phyloP scores from a whole-genome alignment of 2,797 vertebrate genomes.

The Triplophysa bombifrons region DNA sequence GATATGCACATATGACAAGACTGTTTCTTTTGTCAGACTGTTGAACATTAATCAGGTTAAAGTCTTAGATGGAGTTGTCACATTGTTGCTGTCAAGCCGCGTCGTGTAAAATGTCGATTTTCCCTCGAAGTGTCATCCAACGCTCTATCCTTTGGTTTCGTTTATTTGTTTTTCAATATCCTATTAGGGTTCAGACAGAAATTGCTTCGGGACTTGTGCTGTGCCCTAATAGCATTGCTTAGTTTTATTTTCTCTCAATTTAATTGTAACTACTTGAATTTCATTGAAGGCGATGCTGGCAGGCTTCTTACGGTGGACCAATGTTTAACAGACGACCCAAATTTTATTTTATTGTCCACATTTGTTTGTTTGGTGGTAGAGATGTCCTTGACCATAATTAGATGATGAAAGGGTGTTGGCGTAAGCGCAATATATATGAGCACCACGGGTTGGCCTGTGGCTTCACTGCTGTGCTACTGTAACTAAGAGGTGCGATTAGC shows the following conservation, averaged over 20 bases:
- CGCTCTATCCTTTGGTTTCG: background rate
- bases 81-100: slow-evolving; percentile 37
- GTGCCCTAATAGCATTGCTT: slow-evolving; percentile 43
- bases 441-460: slow-evolving; percentile 75
- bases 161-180: slow-evolving; percentile 22
- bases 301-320: slow-evolving; percentile 25
- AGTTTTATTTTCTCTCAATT: slow-evolving; percentile 31
- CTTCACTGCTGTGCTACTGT: slow-evolving; percentile 88
- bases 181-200: slow-evolving; percentile 30
- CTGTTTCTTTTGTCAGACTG: slow-evolving; percentile 53
- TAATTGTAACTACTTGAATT: slow-evolving; percentile 49
- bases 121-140: slow-evolving; percentile 28
- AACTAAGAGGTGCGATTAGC: slow-evolving; percentile 74
- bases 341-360: slow-evolving; percentile 35
- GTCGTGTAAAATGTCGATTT: slow-evolving; percentile 36
- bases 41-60: slow-evolving; percentile 45
- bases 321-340: slow-evolving; percentile 26
- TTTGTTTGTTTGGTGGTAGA: slow-evolving; percentile 58
- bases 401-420: slow-evolving; percentile 83
- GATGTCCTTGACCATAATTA: slow-evolving; percentile 66
- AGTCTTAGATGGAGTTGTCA: slow-evolving; percentile 49
- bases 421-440: slow-evolving; percentile 60
- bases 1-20: slow-evolving; percentile 69
- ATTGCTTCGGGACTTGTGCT: slow-evolving; percentile 42
- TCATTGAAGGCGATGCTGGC: slow-evolving; percentile 18